Conservation (phyloP, 23 tunicate genomes). For the Phallusia fumigata region DNA sequence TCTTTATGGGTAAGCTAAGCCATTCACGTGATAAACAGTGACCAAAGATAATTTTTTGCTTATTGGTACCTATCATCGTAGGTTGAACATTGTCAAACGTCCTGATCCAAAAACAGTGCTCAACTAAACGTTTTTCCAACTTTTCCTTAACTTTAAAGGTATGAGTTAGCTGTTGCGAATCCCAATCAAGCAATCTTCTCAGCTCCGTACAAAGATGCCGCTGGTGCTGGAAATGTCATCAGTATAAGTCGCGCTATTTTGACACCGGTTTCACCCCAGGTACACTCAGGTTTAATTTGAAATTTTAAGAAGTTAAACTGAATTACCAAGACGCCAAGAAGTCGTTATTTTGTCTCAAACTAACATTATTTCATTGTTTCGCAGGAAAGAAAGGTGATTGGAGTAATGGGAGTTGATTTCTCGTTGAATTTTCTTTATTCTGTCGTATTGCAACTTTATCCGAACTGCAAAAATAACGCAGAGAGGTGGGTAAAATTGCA, state of each 20-base stretch:
- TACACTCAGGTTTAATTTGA: no score
- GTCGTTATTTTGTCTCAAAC: background rate
- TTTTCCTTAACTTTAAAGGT: no score
- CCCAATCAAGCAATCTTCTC: constrained; percentile 30
- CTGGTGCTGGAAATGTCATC: constrained; percentile 57
- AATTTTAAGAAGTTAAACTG: no score
- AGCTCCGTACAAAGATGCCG: constrained; percentile 52
- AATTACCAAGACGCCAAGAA: background rate
- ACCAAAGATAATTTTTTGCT: no score
- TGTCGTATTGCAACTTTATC: constrained; percentile 18
- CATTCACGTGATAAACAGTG: no score
- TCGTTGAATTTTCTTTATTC: constrained; percentile 30
- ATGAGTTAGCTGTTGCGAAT: constrained; percentile 41
- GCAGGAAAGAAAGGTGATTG: constrained; percentile 38
- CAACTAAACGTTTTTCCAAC: no score
- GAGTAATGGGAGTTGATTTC: constrained; percentile 50
- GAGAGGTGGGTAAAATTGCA: no score
- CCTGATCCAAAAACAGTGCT: no score
- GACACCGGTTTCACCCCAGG: constrained; percentile 10
- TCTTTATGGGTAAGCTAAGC: no score
- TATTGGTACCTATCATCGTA: no score
- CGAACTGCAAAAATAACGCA: constrained; percentile 18
- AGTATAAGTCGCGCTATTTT: constrained; percentile 50
- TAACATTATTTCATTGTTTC: background rate
- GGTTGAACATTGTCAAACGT: no score